Evolutionary conservation across 2,113 vertebrate species (phyloP), one percentile per base, ranked within the genome.

Genomic region (Siphamia tubifer): DNA sequence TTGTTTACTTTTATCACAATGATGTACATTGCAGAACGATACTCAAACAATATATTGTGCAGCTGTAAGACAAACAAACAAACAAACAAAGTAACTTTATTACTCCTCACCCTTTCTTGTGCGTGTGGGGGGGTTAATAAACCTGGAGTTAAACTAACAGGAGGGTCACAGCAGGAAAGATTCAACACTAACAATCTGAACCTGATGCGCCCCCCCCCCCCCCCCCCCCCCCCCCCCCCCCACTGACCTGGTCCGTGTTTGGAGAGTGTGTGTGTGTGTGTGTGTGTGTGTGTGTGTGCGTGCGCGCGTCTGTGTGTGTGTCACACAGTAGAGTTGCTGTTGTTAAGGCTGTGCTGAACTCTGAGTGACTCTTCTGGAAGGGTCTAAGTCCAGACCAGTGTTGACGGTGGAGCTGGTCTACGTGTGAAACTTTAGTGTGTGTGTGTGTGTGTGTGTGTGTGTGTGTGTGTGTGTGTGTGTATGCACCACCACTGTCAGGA

Each of bases 281-380:
- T 60, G 55, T 60, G 60, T 70, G 60, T 57, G 28, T 67, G 56
- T 79, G n/a, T n/a, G n/a, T 20, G 45, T 8, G 62, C 34, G 60
- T 63, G n/a, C n/a, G 60, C n/a, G 72, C 28, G 69, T 77, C 75
- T 60, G 55, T 60, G 60, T 70, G 60, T 57, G 28, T 67, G 56
- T 79, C 82, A 70, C 73, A 62, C 58, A 76, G 28, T 64, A 62
- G 63, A 76, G 28, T 64, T 21, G 4, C 56, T 48, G 69, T 75
- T 80, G 81, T 82, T 78, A 71, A 79, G 80, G 81, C 81, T 43
- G 36, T 8, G 47, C 35, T 90, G 81, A 87, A 85, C 85, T 89
- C 79, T 63, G 55, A 1, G 56, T 68, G 81, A 89, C 85, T 79
- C n/a, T 73, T 56, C 62, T 72, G 42, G 38, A 13, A 43, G 47